These are phyloP conservation scores for Clarias fuscus DNA, from an alignment of 2,797 vertebrate species.

Conservation along the genomic window DNA sequence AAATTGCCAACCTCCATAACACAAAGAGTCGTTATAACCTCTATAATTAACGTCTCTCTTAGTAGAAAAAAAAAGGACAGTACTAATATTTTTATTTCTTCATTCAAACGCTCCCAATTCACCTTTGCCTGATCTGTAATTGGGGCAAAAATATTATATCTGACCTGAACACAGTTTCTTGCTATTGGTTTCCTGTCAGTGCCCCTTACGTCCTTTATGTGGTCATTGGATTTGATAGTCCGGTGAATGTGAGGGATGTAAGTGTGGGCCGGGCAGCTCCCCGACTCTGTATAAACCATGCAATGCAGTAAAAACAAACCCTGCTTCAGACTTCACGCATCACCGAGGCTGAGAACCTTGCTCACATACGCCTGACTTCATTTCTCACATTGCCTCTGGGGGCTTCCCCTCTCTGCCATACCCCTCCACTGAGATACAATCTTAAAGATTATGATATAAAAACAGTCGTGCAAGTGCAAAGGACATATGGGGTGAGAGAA, in stretches of 20 bases:
- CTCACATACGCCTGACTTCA: constrained; percentile 64
- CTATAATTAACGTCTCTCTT: not conserved
- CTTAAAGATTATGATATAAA: constrained; percentile 50
- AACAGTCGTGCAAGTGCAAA: constrained; percentile 16
- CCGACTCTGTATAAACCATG: constrained; percentile 54
- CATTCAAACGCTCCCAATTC: no score
- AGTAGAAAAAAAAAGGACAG: not conserved
- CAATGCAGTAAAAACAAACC: constrained; percentile 60
- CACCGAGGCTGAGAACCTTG: constrained; percentile 57
- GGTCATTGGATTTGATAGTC: constrained; percentile 26
- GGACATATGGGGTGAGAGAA: constrained; percentile 32
- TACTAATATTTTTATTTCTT: not conserved
- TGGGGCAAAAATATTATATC: constrained; percentile 25
- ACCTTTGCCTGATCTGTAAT: not conserved
- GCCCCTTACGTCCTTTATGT: not conserved
- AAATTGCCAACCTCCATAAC: not conserved
- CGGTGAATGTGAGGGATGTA: constrained; percentile 33
- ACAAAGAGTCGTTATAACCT: not conserved
- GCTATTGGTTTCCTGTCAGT: constrained; percentile 29
- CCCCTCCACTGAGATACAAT: constrained; percentile 22
- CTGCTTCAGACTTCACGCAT: constrained; percentile 63
- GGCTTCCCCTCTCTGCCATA: constrained; percentile 45
- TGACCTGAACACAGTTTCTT: constrained; percentile 26
- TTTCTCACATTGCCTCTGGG: constrained; percentile 67
- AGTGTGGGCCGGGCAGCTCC: constrained; percentile 19